A percentile compares a stretch with the other conserved stretches of the same genome.
Conservation (phyloP, 1,140 invertebrate genomes). For the Octopus bimaculoides region DNA sequence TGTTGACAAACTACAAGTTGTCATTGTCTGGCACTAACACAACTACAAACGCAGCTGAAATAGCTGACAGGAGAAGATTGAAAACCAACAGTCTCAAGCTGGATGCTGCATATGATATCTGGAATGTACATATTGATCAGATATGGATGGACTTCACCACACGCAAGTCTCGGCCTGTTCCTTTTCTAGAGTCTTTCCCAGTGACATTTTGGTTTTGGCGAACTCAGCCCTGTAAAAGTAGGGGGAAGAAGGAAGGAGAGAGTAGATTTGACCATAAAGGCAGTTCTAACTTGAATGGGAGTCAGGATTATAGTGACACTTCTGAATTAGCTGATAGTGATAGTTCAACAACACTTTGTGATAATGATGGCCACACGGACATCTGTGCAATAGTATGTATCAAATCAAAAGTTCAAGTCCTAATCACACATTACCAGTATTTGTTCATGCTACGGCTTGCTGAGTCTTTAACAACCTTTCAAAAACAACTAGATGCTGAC, state of each 20-base stretch:
- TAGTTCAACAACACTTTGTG: neutral
- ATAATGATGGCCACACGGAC: conserved; percentile 19
- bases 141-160: conserved; percentile 88
- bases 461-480: conserved; percentile 73
- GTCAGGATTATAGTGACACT: neutral
- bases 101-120: conserved; percentile 70
- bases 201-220: conserved; percentile 72
- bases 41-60: conserved; percentile 13
- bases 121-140: conserved; percentile 84
- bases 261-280: neutral
- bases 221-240: neutral
- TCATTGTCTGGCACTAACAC: conserved; percentile 17
- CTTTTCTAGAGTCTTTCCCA: conserved; percentile 87
- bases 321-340: neutral
- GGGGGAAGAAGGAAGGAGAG: neutral
- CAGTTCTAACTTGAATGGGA: neutral
- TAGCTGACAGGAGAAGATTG: neutral
- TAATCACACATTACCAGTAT: conserved; percentile 84
- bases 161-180: conserved; percentile 65
- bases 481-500: conserved; percentile 68
- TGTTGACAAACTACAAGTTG: conserved; percentile 22
- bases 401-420: conserved; percentile 42
- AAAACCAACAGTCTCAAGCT: conserved; percentile 60
- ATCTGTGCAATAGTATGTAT: conserved; percentile 43
- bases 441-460: conserved; percentile 81